phyloP scores from a whole-genome alignment of 2,797 vertebrate genomes.

The Eulemur albifrons region DNA sequence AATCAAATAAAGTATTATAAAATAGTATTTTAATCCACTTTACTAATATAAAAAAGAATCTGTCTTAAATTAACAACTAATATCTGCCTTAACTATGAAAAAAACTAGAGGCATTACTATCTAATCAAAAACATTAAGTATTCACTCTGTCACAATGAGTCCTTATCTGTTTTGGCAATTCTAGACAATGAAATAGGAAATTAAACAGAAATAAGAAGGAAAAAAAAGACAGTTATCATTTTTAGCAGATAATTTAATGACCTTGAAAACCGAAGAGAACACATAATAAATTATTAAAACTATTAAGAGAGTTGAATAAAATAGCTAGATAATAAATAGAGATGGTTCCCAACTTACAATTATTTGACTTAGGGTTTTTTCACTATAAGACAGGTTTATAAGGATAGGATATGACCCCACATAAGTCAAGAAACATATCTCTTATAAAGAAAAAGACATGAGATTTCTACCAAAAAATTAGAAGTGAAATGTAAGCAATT shows the following conservation, averaged over 20 bases:
- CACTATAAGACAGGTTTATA: neutral
- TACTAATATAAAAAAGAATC: neutral
- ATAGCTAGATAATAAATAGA: slow-evolving; percentile 5
- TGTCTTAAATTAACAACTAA: slow-evolving; percentile 18
- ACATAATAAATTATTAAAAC: neutral
- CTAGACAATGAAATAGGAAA: slow-evolving; percentile 24
- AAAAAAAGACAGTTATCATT: neutral
- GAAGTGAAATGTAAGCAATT: slow-evolving; percentile 22
- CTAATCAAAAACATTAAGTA: slow-evolving; percentile 25
- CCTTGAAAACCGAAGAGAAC: slow-evolving; percentile 35
- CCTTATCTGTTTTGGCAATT: slow-evolving; percentile 22
- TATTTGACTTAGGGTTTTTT: neutral
- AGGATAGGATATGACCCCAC: too few relatives aligned
- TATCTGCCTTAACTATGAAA: neutral
- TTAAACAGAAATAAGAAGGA: slow-evolving; percentile 6
- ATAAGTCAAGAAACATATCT: neutral
- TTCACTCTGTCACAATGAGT: neutral
- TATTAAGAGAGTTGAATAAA: slow-evolving; percentile 17
- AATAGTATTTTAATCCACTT: neutral
- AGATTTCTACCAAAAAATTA: neutral
- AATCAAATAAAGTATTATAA: neutral
- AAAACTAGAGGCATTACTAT: neutral
- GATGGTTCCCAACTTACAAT: neutral
- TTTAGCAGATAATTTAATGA: slow-evolving; percentile 33
- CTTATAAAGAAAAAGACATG: neutral